Evolutionary conservation across 2,888 invertebrate genomes (phyloP).

Genomic region (Bellardia pandia): DNA sequence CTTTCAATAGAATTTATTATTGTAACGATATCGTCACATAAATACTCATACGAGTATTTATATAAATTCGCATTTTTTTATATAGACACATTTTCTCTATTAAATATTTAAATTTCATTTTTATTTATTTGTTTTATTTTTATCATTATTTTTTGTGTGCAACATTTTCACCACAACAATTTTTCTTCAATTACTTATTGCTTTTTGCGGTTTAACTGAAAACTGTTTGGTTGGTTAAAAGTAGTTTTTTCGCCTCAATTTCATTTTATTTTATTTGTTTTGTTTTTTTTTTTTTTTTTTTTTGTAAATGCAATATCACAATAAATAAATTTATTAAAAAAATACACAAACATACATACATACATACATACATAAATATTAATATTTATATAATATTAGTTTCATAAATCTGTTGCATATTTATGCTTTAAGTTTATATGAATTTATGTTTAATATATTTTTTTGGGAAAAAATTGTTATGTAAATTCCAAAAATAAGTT

Average conservation of each 20-base stretch:
- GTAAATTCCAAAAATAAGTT: constrained; percentile 14
- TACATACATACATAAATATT: constrained; percentile 4
- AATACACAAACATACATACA: neutral
- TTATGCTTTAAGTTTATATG: constrained; percentile 28
- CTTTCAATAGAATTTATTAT: constrained; percentile 46
- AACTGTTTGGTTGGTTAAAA: constrained; percentile 37
- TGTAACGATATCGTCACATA: constrained; percentile 9
- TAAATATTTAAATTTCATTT: constrained; percentile 33
- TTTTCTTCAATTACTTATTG: constrained; percentile 68
- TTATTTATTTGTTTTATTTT: constrained; percentile 24
- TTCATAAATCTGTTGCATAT: constrained; percentile 44
- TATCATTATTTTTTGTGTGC: neutral
- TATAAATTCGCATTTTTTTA: neutral
- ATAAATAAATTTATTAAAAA: constrained; percentile 14
- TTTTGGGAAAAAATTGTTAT: neutral
- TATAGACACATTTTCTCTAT: neutral
- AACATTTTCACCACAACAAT: constrained; percentile 62
- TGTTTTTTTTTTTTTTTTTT: neutral
- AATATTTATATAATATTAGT: constrained; percentile 29
- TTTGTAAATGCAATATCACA: constrained; percentile 27
- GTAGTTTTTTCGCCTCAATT: constrained; percentile 33
- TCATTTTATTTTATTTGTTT: neutral
- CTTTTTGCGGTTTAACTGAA: constrained; percentile 63
- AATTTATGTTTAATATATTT: constrained; percentile 37
- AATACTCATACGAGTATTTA: constrained; percentile 9